phyloP scores from a whole-genome alignment of 2,888 invertebrate genomes.

The Drosophila percnosoma region DNA sequence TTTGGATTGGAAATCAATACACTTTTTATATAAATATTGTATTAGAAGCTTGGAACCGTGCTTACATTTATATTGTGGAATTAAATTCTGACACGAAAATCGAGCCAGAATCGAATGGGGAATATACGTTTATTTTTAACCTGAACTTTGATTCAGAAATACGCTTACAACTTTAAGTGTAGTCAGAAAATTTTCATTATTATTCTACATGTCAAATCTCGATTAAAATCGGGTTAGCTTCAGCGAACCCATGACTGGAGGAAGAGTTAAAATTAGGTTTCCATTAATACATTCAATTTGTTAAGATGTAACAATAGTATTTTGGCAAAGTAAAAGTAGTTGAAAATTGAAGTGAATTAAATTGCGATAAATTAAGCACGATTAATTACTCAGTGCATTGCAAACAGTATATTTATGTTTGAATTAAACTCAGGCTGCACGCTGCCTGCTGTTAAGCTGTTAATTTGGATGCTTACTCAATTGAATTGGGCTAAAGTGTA shows the following conservation, averaged over 20 bases:
- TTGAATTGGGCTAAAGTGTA: slow-evolving; percentile 18
- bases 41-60: not conserved
- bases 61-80: not conserved
- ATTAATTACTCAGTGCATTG: slow-evolving; percentile 10
- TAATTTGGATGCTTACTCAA: slow-evolving; percentile 17
- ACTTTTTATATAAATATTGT: not conserved
- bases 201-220: not conserved
- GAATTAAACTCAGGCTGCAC: not conserved
- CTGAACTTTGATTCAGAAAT: too few species aligned
- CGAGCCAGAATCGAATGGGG: not conserved
- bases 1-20: not conserved
- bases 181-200: too few species aligned
- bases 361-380: not conserved
- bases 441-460: slow-evolving; percentile 10
- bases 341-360: not conserved
- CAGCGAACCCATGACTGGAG: not conserved
- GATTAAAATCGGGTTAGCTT: not conserved
- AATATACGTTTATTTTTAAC: too few species aligned
- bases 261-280: not conserved
- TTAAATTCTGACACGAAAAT: not conserved
- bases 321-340: not conserved
- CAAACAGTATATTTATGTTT: not conserved
- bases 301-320: not conserved
- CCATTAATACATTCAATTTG: not conserved
- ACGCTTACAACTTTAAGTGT: too few species aligned